Conservation (phyloP, 2,113 vertebrate genomes). For the Oryzias curvinotus region DNA sequence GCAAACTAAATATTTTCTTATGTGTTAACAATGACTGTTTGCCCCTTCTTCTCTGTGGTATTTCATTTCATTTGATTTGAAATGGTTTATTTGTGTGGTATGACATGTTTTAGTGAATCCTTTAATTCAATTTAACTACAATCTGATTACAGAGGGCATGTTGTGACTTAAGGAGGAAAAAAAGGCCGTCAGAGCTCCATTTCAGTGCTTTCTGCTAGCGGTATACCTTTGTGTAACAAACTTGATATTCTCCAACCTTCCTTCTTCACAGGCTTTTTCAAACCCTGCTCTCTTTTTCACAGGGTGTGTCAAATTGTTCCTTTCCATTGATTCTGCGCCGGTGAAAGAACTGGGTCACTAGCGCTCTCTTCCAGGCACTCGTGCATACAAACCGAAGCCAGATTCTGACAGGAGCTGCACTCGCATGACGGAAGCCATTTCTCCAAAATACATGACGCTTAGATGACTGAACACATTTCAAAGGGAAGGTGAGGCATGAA, state of each 20-base stretch:
- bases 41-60: no score
- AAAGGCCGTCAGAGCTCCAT: not conserved
- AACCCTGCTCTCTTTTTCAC: constrained; percentile 36
- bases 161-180: not conserved
- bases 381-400: constrained; percentile 52
- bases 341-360: constrained; percentile 71
- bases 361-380: constrained; percentile 39
- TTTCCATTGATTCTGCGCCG: constrained; percentile 52
- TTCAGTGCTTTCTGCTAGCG: constrained; percentile 4
- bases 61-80: no score
- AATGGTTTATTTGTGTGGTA: no score
- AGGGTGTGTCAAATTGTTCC: constrained; percentile 55
- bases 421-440: constrained; percentile 43
- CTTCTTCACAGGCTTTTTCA: constrained; percentile 48
- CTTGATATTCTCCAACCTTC: constrained; percentile 31
- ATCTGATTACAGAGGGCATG: no score
- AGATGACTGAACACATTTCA: constrained; percentile 56
- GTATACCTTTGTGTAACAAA: constrained; percentile 8
- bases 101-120: no score
- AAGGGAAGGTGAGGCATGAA: constrained; percentile 29
- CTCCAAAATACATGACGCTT: constrained; percentile 41
- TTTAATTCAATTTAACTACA: no score
- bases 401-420: constrained; percentile 47
- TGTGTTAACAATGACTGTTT: no score
- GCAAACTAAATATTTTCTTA: no score